A percentile compares a stretch with the other conserved stretches of the same genome.
These are phyloP conservation scores for Salpingus planirostris DNA, from an alignment of 2,888 invertebrate species.

Conservation along the genomic window DNA sequence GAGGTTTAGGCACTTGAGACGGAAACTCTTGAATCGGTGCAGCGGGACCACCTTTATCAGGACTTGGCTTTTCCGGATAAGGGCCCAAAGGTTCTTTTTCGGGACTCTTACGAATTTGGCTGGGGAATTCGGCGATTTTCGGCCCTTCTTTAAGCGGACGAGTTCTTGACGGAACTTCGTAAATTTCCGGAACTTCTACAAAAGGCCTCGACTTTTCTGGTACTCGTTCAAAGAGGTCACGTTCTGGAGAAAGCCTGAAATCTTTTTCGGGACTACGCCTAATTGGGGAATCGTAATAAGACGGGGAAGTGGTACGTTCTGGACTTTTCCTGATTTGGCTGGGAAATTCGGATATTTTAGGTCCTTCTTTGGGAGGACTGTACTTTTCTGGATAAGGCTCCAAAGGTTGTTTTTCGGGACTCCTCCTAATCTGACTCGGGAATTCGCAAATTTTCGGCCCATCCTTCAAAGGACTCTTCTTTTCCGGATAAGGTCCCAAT, in stretches of 20 bases:
- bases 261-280: no score
- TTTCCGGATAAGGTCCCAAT: constrained; percentile 16
- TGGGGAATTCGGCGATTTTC: constrained; percentile 21
- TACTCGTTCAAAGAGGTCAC: no score
- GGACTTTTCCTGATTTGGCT: constrained; percentile 19
- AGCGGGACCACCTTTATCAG: constrained; percentile 10
- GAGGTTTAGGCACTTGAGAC: constrained; percentile 18
- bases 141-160: constrained; percentile 8
- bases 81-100: constrained; percentile 16
- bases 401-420: constrained; percentile 5
- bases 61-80: constrained; percentile 16
- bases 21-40: constrained; percentile 18
- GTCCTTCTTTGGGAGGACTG: constrained; percentile 7
- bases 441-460: constrained; percentile 16
- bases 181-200: constrained; percentile 10
- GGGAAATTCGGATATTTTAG: constrained; percentile 21
- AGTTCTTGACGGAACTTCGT: constrained; percentile 16
- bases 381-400: constrained; percentile 17
- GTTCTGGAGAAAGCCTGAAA: constrained; percentile 10
- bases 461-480: constrained; percentile 8
- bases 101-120: constrained; percentile 18
- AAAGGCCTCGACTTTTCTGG: not conserved
- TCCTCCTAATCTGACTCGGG: constrained; percentile 17
- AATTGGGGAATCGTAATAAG: no score
- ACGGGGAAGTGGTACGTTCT: constrained; percentile 15